phyloP scores from a whole-genome alignment of 2,113 vertebrate genomes.

The Romanogobio albipinnatus region DNA sequence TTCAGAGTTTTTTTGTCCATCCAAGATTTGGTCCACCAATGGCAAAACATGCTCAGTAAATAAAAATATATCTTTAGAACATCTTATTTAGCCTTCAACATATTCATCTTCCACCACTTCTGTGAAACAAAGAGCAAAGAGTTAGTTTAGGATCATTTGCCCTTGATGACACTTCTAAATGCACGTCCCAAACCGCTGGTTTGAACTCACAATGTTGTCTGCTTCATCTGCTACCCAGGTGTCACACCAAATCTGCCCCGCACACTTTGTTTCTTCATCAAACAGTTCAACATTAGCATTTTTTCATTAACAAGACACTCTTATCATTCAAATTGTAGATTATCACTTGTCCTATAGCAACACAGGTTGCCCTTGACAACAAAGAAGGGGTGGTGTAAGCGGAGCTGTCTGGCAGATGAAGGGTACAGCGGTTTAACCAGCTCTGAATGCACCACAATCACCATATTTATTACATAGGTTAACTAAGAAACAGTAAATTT shows the following conservation, averaged over 20 bases:
- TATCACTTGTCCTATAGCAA: conserved; percentile 56
- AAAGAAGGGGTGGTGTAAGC: conserved; percentile 37
- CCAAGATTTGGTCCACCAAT: not conserved
- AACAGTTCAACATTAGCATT: conserved; percentile 71
- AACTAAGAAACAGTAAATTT: not conserved
- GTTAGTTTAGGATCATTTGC: conserved; percentile 58
- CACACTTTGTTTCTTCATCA: conserved; percentile 63
- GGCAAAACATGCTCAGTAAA: not conserved
- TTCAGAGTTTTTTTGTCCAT: too few species aligned
- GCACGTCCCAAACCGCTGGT: conserved; percentile 25
- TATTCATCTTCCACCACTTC: conserved; percentile 16
- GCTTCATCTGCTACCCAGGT: conserved; percentile 67
- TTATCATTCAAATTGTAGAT: conserved; percentile 75
- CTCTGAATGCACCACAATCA: conserved; percentile 1
- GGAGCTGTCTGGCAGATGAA: not conserved
- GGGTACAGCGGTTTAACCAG: conserved; percentile 16
- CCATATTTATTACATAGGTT: not conserved
- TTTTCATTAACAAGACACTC: conserved; percentile 71
- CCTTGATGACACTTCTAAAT: conserved; percentile 34
- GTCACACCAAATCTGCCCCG: conserved; percentile 61
- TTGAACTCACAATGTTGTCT: conserved; percentile 58
- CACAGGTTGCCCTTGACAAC: conserved; percentile 61
- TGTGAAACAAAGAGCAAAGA: conserved; percentile 45
- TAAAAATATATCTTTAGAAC: not conserved
- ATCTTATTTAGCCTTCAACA: conserved; percentile 22